phyloP scores from a whole-genome alignment of 2,113 vertebrate species.

The Pelecanus crispus region DNA sequence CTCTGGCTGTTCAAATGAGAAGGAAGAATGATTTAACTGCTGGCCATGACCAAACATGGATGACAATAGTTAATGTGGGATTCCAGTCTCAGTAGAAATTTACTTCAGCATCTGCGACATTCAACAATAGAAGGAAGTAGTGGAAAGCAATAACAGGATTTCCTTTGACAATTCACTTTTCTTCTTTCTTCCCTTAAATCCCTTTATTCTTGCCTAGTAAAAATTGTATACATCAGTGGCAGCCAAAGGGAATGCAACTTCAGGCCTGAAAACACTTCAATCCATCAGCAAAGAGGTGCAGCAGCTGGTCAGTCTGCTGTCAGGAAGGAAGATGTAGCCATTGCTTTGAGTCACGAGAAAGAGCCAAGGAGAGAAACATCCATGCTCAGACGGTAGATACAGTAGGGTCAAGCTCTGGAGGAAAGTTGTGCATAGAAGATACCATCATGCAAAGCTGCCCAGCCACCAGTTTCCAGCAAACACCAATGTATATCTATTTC shows the following conservation, averaged over 20 bases:
- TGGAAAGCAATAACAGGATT: slow-evolving; percentile 50
- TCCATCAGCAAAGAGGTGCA: slow-evolving; percentile 27
- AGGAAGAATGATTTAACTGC: slow-evolving; percentile 8
- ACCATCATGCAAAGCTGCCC: not conserved
- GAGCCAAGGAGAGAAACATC: not conserved
- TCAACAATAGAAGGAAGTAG: slow-evolving; percentile 56
- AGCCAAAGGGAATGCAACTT: not conserved
- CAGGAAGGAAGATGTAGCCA: slow-evolving; percentile 6
- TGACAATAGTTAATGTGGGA: slow-evolving; percentile 25
- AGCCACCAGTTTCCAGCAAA: not conserved
- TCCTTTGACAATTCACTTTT: slow-evolving; percentile 56
- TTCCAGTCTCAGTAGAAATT: not conserved
- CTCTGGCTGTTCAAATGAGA: not conserved
- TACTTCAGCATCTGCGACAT: slow-evolving; percentile 6
- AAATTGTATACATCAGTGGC: not conserved
- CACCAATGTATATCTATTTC: not conserved
- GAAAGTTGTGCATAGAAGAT: not conserved
- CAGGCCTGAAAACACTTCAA: not conserved
- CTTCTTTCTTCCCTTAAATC: slow-evolving; percentile 44
- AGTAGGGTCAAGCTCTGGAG: not conserved
- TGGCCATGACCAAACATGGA: not conserved
- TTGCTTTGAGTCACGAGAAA: not conserved
- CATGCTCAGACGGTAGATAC: not conserved
- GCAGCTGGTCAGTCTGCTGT: not conserved
- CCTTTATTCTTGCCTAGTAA: slow-evolving; percentile 56